These are phyloP conservation scores for Trissolcus basalis DNA, from an alignment of 1,140 invertebrate genomes.

Conservation along the genomic window DNA sequence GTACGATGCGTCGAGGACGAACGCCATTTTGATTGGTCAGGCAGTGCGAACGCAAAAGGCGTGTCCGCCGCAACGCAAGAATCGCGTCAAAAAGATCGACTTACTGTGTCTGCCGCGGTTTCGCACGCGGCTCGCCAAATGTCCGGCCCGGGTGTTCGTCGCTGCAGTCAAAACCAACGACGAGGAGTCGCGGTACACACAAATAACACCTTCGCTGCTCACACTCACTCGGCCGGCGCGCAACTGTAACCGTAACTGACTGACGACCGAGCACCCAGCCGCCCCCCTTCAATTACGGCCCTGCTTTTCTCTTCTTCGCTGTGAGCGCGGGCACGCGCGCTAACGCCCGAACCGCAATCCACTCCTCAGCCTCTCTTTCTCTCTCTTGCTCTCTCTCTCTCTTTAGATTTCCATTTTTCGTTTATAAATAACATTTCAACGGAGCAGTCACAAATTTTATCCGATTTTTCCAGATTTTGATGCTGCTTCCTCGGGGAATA, in stretches of 20 bases:
- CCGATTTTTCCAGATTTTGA: too few species aligned
- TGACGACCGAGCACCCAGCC: constrained; percentile 9
- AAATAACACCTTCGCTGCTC: constrained; percentile 32
- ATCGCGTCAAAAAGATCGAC: not conserved
- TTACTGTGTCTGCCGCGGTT: constrained; percentile 47
- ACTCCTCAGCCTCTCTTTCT: too few species aligned
- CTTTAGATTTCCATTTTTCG: too few species aligned
- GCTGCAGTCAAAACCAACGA: constrained; percentile 1
- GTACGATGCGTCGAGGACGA: constrained; percentile 27
- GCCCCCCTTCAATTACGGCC: constrained; percentile 33
- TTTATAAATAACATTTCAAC: too few species aligned
- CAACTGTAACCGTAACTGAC: constrained; percentile 61
- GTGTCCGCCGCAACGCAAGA: constrained; percentile 7
- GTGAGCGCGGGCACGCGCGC: constrained; percentile 1
- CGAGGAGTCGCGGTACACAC: constrained; percentile 12
- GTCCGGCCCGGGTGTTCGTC: not conserved
- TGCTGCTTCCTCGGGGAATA: too few species aligned
- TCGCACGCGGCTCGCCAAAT: constrained; percentile 3
- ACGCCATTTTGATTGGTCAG: constrained; percentile 72
- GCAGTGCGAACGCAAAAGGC: constrained; percentile 56
- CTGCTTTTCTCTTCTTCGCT: not conserved
- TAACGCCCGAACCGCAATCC: not conserved
- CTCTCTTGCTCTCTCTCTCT: too few species aligned
- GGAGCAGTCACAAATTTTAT: too few species aligned
- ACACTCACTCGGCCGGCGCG: constrained; percentile 71